phyloP scores from a whole-genome alignment of 2,797 vertebrate species.

The Chaetodon trifasciatus region DNA sequence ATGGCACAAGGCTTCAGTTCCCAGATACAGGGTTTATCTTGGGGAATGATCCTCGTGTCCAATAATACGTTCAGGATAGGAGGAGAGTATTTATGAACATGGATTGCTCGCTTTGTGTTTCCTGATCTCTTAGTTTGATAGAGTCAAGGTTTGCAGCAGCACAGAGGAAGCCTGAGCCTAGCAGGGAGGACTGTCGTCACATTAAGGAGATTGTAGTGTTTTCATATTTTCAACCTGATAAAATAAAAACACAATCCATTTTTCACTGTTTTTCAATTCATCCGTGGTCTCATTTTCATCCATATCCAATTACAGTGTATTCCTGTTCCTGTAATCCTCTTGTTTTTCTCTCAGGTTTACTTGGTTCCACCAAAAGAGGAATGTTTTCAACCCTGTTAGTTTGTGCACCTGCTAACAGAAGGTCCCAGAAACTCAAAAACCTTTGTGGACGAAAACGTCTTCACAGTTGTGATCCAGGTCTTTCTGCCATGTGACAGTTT shows the following conservation, averaged over 20 bases:
- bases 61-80: constrained; percentile 35
- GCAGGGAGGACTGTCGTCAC: background rate
- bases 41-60: constrained; percentile 29
- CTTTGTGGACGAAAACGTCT: background rate
- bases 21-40: constrained; percentile 24
- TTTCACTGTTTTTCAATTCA: background rate
- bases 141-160: background rate
- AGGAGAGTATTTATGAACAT: constrained; percentile 18
- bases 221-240: background rate
- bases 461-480: background rate
- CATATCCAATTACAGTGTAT: too few species aligned
- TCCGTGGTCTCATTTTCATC: background rate
- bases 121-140: constrained; percentile 7
- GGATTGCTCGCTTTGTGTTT: constrained; percentile 23
- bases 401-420: background rate
- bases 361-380: background rate
- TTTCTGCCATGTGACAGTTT: background rate
- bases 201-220: background rate
- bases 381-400: background rate
- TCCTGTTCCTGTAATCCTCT: background rate
- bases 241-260: background rate
- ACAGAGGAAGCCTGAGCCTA: background rate
- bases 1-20: constrained; percentile 10
- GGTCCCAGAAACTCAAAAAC: background rate
- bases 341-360: constrained; percentile 26